These are phyloP conservation scores for Petromus typicus DNA, from an alignment of 2,113 vertebrate genomes.

Conservation along the genomic window DNA sequence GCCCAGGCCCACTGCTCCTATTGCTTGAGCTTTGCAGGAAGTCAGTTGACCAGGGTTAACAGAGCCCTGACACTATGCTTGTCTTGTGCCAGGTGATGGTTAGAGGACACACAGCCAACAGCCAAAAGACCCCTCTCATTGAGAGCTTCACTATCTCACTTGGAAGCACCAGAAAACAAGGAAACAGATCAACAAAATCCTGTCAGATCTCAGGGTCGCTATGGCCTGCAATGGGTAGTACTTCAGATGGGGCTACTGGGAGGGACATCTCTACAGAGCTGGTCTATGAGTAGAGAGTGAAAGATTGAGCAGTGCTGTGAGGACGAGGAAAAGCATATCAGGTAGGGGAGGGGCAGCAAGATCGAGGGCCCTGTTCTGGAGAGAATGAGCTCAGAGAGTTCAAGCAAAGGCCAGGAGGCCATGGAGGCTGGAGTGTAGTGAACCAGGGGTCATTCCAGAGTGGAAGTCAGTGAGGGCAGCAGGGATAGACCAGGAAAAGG, in stretches of 20 bases:
- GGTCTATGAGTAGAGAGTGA: background rate
- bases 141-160: background rate
- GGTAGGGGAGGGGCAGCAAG: background rate
- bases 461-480: background rate
- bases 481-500: background rate
- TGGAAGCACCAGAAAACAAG: background rate
- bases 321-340: background rate
- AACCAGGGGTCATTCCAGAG: background rate
- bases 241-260: background rate
- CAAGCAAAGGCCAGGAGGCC: background rate
- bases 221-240: background rate
- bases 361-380: background rate
- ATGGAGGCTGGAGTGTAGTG: background rate
- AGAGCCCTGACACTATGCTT: background rate
- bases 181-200: background rate
- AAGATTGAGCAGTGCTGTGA: background rate
- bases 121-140: background rate
- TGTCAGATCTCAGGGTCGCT: background rate
- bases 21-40: background rate
- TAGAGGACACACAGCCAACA: fast-evolving
- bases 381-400: background rate
- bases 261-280: background rate
- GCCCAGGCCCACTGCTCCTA: background rate
- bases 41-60: background rate
- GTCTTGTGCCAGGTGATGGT: background rate